Base-by-base conservation (phyloP, 2,797 vertebrate genomes). In the Peromyscus nudipes region DNA sequence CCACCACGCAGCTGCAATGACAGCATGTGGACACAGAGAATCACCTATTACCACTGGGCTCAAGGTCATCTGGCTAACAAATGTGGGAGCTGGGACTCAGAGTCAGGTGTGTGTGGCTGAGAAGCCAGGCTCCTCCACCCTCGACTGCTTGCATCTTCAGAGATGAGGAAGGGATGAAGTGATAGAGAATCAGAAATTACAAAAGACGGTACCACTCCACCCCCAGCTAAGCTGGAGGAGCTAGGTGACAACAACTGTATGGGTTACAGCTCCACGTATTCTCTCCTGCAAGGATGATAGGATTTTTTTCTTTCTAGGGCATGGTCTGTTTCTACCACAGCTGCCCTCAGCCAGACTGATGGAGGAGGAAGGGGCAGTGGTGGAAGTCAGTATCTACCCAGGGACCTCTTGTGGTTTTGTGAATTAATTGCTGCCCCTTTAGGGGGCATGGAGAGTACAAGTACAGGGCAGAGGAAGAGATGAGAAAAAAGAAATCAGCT, bases 371-470 rank as follows among this genome's bases (percentile, higher is more conserved):
- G 80, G 89, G 60, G 60, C 98, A 95, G 96, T 98, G 98, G 96
- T 98, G 98, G 98, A 98, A 98, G 80, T 94, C 83, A 83, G 85
- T 97, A 97, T 98, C 97, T 97, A 97, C 90, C 96, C 90, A 91
- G 98, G 97, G 98, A 97, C 93, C 90, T 92, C 96, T 98, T 98
- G 96, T 97, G 97, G 97, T 97, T 98, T 96, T 96, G 97, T 92
- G 97, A 97, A 98, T 98, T 98, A 98, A 98, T 98, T 98, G 96
- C 80, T 91, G 64, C 93, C 93, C 97, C 95, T 97, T 95, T 87
- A 96, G 89, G 95, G 96, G 67, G 84, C 86, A 67, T 73, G 73
- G 92, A 89, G 94, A 92, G 91, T 97, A 94, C 80, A 97, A 95
- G 93, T 91, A 80, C 93, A 93, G 76, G 90, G 84, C 88, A 98